Evolutionary conservation across 2,113 vertebrate species (phyloP).

Genomic region (Hippocampus abdominalis): DNA sequence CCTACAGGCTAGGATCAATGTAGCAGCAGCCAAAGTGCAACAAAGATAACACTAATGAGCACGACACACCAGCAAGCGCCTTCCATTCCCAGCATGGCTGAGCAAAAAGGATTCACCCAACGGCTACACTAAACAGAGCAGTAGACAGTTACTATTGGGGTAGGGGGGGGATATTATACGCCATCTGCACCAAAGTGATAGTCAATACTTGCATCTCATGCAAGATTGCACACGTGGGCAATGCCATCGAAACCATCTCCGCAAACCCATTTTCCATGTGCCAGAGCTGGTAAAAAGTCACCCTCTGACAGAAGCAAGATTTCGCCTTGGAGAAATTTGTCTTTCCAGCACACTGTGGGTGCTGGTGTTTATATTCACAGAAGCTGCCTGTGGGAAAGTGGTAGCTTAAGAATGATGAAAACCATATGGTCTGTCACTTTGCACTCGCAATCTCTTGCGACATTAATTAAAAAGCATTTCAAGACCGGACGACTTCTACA

Average conservation of each 20-base stretch:
- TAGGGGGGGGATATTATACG: constrained; percentile 9
- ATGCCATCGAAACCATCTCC: constrained; percentile 39
- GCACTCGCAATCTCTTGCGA: background rate
- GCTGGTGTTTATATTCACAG: constrained; percentile 50
- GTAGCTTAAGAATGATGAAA: constrained; percentile 43
- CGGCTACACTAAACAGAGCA: constrained; percentile 21
- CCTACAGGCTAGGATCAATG: constrained; percentile 8
- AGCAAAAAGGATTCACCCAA: constrained; percentile 28
- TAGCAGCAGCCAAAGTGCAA: constrained; percentile 18
- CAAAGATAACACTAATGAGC: constrained; percentile 15
- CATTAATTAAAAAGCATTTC: constrained; percentile 12
- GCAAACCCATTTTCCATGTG: constrained; percentile 34
- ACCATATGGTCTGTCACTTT: constrained; percentile 28
- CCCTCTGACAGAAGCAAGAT: constrained; percentile 38
- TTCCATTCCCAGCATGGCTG: constrained; percentile 29
- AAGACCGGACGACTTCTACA: background rate
- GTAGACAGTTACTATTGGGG: constrained; percentile 31
- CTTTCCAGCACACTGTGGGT: constrained; percentile 38
- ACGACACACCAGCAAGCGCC: constrained; percentile 16
- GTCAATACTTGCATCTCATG: constrained; percentile 40
- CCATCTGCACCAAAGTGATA: constrained; percentile 51
- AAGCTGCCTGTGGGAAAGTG: constrained; percentile 37
- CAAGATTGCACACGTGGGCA: constrained; percentile 43
- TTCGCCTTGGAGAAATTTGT: constrained; percentile 46
- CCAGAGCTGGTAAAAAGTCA: constrained; percentile 54